These are phyloP conservation scores for Staurois parvus DNA, from an alignment of 2,797 vertebrate genomes.

Conservation along the genomic window DNA sequence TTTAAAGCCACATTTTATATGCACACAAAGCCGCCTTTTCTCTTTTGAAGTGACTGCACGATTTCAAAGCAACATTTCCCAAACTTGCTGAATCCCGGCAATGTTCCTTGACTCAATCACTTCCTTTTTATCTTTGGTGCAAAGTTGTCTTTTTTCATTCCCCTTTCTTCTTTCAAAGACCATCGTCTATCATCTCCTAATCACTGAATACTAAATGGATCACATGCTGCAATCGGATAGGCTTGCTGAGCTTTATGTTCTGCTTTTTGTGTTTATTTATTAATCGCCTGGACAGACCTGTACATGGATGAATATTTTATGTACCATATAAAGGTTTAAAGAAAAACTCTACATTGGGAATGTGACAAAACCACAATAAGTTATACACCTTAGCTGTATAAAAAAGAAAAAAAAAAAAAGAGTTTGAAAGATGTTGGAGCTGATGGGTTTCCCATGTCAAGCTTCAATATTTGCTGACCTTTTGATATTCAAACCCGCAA, in stretches of 20 bases:
- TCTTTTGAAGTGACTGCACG: conserved; percentile 35
- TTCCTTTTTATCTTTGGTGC: conserved; percentile 46
- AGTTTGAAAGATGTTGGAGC: no score
- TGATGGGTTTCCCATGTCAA: no score
- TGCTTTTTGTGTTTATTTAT: neutral
- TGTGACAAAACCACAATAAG: neutral
- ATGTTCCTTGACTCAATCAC: conserved; percentile 37
- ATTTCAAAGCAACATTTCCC: conserved; percentile 50
- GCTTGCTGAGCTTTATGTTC: neutral
- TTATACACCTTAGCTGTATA: no score
- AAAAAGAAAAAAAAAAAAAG: no score
- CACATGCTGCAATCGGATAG: neutral
- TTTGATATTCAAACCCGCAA: no score
- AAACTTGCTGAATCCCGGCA: conserved; percentile 33
- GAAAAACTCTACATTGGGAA: neutral
- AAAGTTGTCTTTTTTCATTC: conserved; percentile 47
- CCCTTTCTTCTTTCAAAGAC: conserved; percentile 55
- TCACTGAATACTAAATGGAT: conserved; percentile 45
- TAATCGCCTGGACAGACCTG: conserved; percentile 14
- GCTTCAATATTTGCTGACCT: no score
- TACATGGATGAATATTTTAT: neutral
- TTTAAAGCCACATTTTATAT: neutral
- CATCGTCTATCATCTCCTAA: conserved; percentile 47
- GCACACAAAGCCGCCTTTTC: conserved; percentile 7
- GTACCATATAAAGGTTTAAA: neutral